Evolutionary conservation across 1,140 invertebrate species (phyloP), one percentile per base, ranked within the genome.

Genomic region (Cyphomyrmex costatus): DNA sequence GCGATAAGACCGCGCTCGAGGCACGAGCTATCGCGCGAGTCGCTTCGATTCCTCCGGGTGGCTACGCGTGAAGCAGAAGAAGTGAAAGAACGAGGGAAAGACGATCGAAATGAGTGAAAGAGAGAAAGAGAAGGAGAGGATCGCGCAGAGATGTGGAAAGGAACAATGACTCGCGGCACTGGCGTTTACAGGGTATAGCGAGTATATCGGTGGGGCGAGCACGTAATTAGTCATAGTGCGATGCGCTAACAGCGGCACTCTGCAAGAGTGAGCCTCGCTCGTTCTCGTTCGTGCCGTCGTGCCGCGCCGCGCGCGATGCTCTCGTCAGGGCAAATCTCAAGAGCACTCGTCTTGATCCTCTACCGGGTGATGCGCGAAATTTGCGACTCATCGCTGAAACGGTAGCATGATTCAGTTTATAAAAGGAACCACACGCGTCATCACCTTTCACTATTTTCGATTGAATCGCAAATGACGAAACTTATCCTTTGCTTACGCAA

Each of bases 181-280:
- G 85, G 77, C 87, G 83, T 89, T 87, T 87, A 89, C 80, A 82
- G 79, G 76, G 79, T 76, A 82, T 61, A 36, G 85, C 46, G 79
- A 66, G 83, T 49, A 21, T 61, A 61, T 70, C 78, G 74, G 83
- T 63, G 82, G 87, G 82, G 82, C 86, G 82, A 84, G 86, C 83
- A 93, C 92, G 92, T 95, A 95, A 95, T 95, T 95, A 95, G 94
- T 95, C 94, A 95, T 95, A 95, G 94, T 94, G 94, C 93, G 92
- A 92, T 95, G 94, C 94, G 94, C 94, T 95, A 95, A 95, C 93
- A 95, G 94, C 94, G 94, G 94, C 93, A 94, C 93, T 95, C 94
- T 95, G 94, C 94, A 94, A 94, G 92, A 95, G 88, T 95, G 94
- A 90, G 71, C 87, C 85, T 91, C 70, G 89, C 85, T 87, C 89